These are phyloP conservation scores for Drosophila neocordata DNA, from an alignment of 1,140 invertebrate genomes.

Conservation along the genomic window DNA sequence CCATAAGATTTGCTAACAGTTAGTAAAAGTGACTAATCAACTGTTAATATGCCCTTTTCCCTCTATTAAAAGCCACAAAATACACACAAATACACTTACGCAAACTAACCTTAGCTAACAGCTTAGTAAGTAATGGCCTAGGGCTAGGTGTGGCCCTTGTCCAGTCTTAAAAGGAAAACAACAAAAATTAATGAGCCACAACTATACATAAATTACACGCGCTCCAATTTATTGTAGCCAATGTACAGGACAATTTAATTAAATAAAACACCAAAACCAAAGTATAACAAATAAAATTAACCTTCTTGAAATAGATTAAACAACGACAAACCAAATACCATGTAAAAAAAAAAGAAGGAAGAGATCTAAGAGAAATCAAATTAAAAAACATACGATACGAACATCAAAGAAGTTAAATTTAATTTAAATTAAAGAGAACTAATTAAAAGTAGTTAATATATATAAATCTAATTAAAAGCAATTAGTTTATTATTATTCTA, in stretches of 20 bases:
- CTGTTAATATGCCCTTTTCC: background rate
- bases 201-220: constrained; percentile 72
- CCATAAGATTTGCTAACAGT: constrained; percentile 4
- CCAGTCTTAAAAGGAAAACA: constrained; percentile 6
- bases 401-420: no score
- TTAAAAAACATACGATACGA: no score
- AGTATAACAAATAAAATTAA: constrained; percentile 14
- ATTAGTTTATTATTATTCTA: no score
- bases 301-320: background rate
- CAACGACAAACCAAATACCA: background rate
- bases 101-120: constrained; percentile 33
- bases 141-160: constrained; percentile 34
- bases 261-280: constrained; percentile 63
- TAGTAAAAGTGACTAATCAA: constrained; percentile 9
- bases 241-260: constrained; percentile 75
- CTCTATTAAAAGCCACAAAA: background rate
- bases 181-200: constrained; percentile 63
- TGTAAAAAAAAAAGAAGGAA: no score
- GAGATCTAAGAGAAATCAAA: no score
- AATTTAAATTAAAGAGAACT: no score
- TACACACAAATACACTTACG: no score
- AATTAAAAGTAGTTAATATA: no score
- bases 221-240: constrained; percentile 70
- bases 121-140: constrained; percentile 20
- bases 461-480: no score